Conservation (phyloP, 1,140 invertebrate species). For the Scaptomyza montana region DNA sequence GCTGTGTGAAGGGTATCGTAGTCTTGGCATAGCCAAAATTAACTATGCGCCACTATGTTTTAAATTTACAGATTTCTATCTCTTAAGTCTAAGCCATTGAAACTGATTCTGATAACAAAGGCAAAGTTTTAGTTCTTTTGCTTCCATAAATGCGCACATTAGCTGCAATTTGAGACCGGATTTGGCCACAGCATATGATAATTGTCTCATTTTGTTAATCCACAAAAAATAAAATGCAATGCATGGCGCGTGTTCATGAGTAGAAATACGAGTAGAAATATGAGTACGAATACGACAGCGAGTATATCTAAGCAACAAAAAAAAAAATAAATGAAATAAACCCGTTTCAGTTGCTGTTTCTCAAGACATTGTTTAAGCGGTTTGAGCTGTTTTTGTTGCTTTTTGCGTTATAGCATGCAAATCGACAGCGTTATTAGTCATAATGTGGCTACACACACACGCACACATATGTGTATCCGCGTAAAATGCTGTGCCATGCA, state of each 20-base stretch:
- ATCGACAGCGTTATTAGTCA: slow-evolving; percentile 58
- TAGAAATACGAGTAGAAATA: background rate
- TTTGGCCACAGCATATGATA: slow-evolving; percentile 28
- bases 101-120: slow-evolving; percentile 17
- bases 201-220: slow-evolving; percentile 37
- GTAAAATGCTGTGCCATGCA: slow-evolving; percentile 14
- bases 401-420: slow-evolving; percentile 55
- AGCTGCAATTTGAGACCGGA: slow-evolving; percentile 34
- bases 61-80: background rate
- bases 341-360: slow-evolving; percentile 48
- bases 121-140: slow-evolving; percentile 9
- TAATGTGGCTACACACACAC: slow-evolving; percentile 22
- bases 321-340: slow-evolving; percentile 19
- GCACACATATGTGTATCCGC: background rate
- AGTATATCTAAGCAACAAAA: background rate
- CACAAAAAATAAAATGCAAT: slow-evolving; percentile 10
- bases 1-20: no score
- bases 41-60: no score
- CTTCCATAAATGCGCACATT: slow-evolving; percentile 8
- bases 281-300: background rate
- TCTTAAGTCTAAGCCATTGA: background rate
- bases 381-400: slow-evolving; percentile 8
- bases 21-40: no score
- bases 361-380: slow-evolving; percentile 30
- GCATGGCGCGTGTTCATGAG: slow-evolving; percentile 2